Percentiles rank a stretch among this genome's conserved stretches.
Evolutionary conservation across 2,113 vertebrate species (phyloP).

Genomic region (Halichoeres trimaculatus): DNA sequence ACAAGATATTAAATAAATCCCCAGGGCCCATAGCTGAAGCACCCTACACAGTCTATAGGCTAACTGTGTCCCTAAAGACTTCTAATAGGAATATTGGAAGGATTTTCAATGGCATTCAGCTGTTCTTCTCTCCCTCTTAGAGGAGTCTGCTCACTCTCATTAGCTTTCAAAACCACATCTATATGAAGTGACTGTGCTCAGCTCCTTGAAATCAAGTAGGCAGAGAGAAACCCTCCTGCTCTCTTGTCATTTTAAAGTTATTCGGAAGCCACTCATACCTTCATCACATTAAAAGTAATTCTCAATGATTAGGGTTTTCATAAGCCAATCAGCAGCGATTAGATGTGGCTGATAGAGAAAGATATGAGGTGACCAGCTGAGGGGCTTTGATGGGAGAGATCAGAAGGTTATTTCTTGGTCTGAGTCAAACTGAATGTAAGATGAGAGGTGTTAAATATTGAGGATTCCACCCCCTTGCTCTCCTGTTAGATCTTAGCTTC

Average conservation of each 20-base stretch:
- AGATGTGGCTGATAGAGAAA: slow-evolving; percentile 42
- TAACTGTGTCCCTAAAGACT: slow-evolving; percentile 3
- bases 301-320: slow-evolving; percentile 71
- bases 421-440: slow-evolving; percentile 74
- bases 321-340: slow-evolving; percentile 71
- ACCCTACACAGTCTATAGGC: not conserved
- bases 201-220: slow-evolving; percentile 64
- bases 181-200: slow-evolving; percentile 50
- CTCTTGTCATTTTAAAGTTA: slow-evolving; percentile 52
- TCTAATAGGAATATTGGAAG: slow-evolving; percentile 14
- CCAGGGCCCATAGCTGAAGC: slow-evolving; percentile 3
- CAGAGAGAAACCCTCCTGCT: slow-evolving; percentile 47
- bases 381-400: slow-evolving; percentile 67
- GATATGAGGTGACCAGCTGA: slow-evolving; percentile 64
- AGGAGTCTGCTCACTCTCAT: slow-evolving; percentile 58
- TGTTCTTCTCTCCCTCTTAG: slow-evolving; percentile 17
- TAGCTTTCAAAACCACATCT: slow-evolving; percentile 73
- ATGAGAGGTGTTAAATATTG: slow-evolving; percentile 75
- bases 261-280: slow-evolving; percentile 55
- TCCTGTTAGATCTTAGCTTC: slow-evolving; percentile 30
- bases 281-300: slow-evolving; percentile 65
- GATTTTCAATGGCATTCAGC: slow-evolving; percentile 37
- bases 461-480: slow-evolving; percentile 23
- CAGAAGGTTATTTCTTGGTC: slow-evolving; percentile 66
- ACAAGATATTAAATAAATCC: slow-evolving; percentile 3